These are phyloP conservation scores for Eugnorisma glareosa DNA, from an alignment of 2,888 invertebrate genomes.

Conservation along the genomic window DNA sequence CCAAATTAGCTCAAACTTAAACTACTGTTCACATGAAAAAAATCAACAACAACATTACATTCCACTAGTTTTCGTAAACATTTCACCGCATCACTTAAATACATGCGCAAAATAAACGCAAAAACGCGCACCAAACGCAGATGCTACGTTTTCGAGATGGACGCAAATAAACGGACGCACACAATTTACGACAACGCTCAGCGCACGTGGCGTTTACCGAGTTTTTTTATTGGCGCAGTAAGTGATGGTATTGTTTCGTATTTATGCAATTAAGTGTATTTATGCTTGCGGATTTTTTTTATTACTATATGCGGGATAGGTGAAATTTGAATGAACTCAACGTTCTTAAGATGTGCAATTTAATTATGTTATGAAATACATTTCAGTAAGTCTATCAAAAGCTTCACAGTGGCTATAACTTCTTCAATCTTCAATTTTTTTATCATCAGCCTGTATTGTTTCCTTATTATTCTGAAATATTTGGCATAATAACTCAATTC, in stretches of 20 bases:
- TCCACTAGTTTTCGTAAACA: slow-evolving; percentile 28
- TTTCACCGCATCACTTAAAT: slow-evolving; percentile 44
- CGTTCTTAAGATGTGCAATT: neutral
- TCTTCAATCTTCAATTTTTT: neutral
- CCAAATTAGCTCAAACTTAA: neutral
- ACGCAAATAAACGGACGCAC: slow-evolving; percentile 67
- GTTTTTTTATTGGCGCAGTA: slow-evolving; percentile 65
- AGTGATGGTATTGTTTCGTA: slow-evolving; percentile 66
- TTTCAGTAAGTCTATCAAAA: neutral
- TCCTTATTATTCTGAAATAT: neutral
- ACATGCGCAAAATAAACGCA: slow-evolving; percentile 41
- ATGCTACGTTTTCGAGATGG: slow-evolving; percentile 61
- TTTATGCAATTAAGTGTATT: slow-evolving; percentile 66
- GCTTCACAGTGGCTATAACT: neutral
- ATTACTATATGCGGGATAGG: neutral
- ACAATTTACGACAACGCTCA: slow-evolving; percentile 65
- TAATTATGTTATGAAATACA: neutral
- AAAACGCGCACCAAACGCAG: slow-evolving; percentile 58
- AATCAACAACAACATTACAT: slow-evolving; percentile 8
- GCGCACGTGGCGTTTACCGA: slow-evolving; percentile 64
- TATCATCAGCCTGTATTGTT: neutral
- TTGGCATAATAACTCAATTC: neutral
- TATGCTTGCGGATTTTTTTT: slow-evolving; percentile 38
- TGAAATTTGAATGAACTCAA: neutral
- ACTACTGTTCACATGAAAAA: neutral